Base-by-base conservation (phyloP, 2,888 invertebrate genomes). In the Drepanosiphum platanoidis region DNA sequence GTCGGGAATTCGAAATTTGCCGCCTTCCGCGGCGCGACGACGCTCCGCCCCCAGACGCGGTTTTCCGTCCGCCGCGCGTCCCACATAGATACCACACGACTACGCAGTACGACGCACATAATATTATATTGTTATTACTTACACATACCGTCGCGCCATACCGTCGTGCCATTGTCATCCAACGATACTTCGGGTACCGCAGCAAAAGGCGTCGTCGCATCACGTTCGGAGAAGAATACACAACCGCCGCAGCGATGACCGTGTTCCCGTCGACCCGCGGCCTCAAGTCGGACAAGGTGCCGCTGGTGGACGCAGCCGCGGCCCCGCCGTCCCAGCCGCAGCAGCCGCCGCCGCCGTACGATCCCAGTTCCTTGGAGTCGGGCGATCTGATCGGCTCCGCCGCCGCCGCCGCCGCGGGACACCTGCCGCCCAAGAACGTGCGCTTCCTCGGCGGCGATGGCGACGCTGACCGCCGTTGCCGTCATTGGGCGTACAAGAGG, bases 261-360 rank as follows among this genome's bases (percentile, higher is more conserved):
- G 46, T 68, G 46, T 42, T 79, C 0, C 79, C 79, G 68, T 27
- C 68, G 15, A 46, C 34, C 8, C 4, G 34, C 4, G 9, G 34
- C 1, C 4, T 30, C n/a, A 68, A 68, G 68, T 15, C 68, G 32
- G 79, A 79, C 79, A 79, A 79, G 18, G 66, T 34, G 46, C 79
- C 46, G n/a, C 34, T 79, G 66, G 46, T 79, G 39, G 18, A 34
- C 15, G 68, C 27, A 1, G 61, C 8, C 27, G 74, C 32, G 30
- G n/a, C 34, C 15, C 5, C 58, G 27, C 15, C n/a, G n/a, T n/a
- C n/a, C n/a, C n/a, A 22, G 9, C 4, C 18, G n/a, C 64, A 22
- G 3, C 36, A 11, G 61, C 18, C 30, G 18, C 27, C 77, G 18
- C 27, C 61, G 39, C 3, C 30, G 18, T 64, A 18, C 27, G n/a